A percentile compares a stretch with the other conserved stretches of the same genome.
These are phyloP conservation scores for Enteromius mattozi DNA, from an alignment of 2,797 vertebrate species.

Conservation along the genomic window DNA sequence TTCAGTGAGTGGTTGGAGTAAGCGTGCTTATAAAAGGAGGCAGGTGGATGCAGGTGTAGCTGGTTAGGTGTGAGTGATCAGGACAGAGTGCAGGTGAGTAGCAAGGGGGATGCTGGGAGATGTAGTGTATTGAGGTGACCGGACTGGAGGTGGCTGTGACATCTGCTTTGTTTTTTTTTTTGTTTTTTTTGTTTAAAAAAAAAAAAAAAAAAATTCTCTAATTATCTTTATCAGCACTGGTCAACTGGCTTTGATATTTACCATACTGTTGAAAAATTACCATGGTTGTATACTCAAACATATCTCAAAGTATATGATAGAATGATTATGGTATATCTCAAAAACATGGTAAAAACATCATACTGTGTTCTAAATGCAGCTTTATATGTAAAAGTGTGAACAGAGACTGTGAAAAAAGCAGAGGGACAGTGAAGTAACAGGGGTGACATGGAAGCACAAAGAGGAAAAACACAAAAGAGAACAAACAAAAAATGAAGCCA, in stretches of 20 bases:
- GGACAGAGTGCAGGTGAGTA: too few species aligned
- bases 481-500: constrained; percentile 31
- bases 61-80: too few species aligned
- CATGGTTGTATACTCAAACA: not conserved
- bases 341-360: not conserved
- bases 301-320: not conserved
- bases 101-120: too few species aligned
- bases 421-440: constrained; percentile 19
- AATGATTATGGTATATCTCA: not conserved
- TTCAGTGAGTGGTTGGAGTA: too few species aligned
- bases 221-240: not conserved
- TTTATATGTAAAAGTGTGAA: constrained; percentile 5
- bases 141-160: too few species aligned
- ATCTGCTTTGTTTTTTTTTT: too few species aligned
- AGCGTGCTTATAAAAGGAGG: too few species aligned
- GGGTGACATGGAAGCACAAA: constrained; percentile 31
- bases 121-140: too few species aligned
- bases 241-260: not conserved
- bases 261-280: not conserved
- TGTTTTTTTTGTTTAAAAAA: too few species aligned
- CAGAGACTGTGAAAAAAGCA: not conserved
- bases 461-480: constrained; percentile 31
- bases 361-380: not conserved
- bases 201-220: not conserved
- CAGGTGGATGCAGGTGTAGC: too few species aligned